A percentile compares a stretch with the other conserved stretches of the same genome.
These are phyloP conservation scores for Danio rerio DNA, from an alignment of 2,113 vertebrate genomes.

Conservation along the genomic window DNA sequence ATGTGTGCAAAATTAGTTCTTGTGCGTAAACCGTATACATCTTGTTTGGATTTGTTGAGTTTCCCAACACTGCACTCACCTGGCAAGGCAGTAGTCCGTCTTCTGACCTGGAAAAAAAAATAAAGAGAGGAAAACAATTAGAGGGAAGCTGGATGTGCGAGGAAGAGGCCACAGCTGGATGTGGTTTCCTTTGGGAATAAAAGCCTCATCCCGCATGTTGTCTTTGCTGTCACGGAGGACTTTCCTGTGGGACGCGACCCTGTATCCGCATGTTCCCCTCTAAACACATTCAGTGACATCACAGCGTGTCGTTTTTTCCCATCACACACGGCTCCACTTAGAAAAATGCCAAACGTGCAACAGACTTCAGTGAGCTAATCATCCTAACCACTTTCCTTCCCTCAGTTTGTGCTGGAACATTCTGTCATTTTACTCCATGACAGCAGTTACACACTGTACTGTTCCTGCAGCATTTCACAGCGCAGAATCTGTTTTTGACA, in stretches of 20 bases:
- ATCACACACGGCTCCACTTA: constrained; percentile 16
- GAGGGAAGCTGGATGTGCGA: constrained; percentile 29
- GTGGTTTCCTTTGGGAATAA: constrained; percentile 5
- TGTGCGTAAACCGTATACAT: background rate
- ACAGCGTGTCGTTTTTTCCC: background rate
- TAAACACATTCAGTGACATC: background rate
- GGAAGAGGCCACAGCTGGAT: constrained; percentile 54
- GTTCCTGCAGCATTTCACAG: background rate
- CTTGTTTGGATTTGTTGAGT: background rate
- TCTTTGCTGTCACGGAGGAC: constrained; percentile 18
- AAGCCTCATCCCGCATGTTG: background rate
- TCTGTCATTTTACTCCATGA: background rate
- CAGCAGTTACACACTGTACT: constrained; percentile 20
- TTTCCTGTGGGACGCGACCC: constrained; percentile 56
- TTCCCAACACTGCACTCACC: constrained; percentile 80
- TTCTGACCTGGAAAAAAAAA: constrained; percentile 84
- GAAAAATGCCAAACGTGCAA: constrained; percentile 32
- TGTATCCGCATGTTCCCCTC: constrained; percentile 11
- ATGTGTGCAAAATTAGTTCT: background rate
- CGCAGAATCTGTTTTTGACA: constrained; percentile 1
- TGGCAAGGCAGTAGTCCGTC: constrained; percentile 92
- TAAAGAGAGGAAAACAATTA: constrained; percentile 57
- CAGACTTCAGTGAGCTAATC: background rate
- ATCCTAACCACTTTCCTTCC: background rate
- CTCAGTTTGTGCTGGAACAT: background rate